Evolutionary conservation across 2,888 invertebrate genomes (phyloP).

Genomic region (Parthenolecanium corni): DNA sequence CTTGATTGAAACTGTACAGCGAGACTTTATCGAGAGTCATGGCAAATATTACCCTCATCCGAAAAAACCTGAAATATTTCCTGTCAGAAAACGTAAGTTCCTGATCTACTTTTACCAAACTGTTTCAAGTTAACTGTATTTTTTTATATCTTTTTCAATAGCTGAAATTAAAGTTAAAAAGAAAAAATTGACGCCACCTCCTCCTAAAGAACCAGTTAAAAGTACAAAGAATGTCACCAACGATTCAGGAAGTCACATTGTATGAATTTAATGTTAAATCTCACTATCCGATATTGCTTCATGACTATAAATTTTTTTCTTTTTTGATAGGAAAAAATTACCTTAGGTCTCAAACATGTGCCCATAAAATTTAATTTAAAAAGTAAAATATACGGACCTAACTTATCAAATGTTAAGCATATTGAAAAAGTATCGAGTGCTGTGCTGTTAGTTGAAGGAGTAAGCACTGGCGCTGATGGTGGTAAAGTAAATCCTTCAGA

Average conservation of each 20-base stretch:
- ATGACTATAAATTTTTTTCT: too few relatives aligned
- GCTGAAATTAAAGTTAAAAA: too few relatives aligned
- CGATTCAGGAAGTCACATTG: too few relatives aligned
- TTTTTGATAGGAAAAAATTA: conserved; percentile 53
- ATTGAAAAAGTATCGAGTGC: conserved; percentile 67
- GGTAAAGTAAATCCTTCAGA: not conserved
- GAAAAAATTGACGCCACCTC: too few relatives aligned
- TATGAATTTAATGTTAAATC: too few relatives aligned
- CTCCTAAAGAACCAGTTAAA: too few relatives aligned
- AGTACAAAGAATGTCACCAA: too few relatives aligned
- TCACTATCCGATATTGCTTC: too few relatives aligned
- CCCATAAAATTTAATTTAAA: conserved; percentile 63
- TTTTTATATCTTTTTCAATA: too few relatives aligned
- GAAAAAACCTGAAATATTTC: conserved; percentile 11
- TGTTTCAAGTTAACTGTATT: too few relatives aligned
- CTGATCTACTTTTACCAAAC: not conserved
- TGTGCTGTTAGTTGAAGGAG: conserved; percentile 57
- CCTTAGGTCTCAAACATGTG: conserved; percentile 63
- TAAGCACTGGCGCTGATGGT: conserved; percentile 40
- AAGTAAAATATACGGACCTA: conserved; percentile 58
- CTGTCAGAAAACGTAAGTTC: conserved; percentile 8
- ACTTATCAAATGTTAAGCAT: conserved; percentile 61
- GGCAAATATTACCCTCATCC: conserved; percentile 10
- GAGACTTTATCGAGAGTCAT: conserved; percentile 36
- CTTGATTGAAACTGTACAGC: conserved; percentile 63